phyloP scores from a whole-genome alignment of 2,113 vertebrate species.

The Paradoxurus hermaphroditus region DNA sequence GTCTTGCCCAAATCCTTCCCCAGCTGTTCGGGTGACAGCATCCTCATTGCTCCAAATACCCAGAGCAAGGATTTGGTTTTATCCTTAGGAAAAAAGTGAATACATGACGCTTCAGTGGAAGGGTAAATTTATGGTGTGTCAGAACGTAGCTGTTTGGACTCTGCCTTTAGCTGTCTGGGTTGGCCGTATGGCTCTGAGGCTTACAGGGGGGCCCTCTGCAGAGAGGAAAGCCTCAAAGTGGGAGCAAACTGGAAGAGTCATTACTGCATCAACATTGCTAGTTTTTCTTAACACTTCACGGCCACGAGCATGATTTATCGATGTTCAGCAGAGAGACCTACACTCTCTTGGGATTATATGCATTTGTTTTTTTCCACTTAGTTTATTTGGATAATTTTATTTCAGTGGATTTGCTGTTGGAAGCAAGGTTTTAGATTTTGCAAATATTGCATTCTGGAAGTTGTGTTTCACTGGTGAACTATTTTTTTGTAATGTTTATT shows the following conservation, averaged over 20 bases:
- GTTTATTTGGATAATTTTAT: neutral
- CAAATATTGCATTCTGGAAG: neutral
- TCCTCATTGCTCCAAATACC: neutral
- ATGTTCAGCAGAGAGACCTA: neutral
- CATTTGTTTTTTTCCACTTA: neutral
- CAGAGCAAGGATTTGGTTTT: neutral
- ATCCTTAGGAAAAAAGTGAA: neutral
- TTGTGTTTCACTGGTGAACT: neutral
- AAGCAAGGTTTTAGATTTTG: neutral
- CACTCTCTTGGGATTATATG: neutral
- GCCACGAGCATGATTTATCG: neutral
- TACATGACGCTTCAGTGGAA: neutral
- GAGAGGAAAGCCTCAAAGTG: neutral
- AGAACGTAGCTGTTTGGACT: neutral
- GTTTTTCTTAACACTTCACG: neutral
- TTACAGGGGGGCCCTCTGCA: neutral
- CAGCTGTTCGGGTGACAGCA: neutral
- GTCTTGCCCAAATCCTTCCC: neutral
- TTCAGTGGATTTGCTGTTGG: constrained; percentile 15
- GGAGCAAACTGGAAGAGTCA: neutral
- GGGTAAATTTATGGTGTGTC: neutral
- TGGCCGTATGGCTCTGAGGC: neutral
- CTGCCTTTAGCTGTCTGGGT: neutral
- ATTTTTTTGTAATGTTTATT: neutral
- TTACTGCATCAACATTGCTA: neutral